Base-by-base conservation (phyloP, 2,888 invertebrate species). In the Apotomis turbidana region DNA sequence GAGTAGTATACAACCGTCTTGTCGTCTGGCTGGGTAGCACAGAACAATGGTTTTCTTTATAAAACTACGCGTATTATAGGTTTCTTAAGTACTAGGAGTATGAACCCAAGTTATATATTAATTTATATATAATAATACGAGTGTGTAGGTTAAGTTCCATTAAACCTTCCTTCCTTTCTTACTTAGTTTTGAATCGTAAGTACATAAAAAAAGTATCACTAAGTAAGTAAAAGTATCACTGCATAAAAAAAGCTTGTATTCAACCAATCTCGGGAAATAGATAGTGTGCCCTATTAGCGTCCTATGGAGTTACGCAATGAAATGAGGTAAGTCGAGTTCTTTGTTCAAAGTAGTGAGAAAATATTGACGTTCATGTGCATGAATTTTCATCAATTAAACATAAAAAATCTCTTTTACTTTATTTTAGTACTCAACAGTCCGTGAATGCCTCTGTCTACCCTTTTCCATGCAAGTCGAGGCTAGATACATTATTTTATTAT, bases 41-140 rank as follows among this genome's bases (percentile, higher is more conserved):
- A 46, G n/a, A 57, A 57, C 66, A 66, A 66, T 46, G 36, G 57
- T 55, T 55, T 44, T 27, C 64, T 44, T 54, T 55, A 15, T 66
- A 36, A 49, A 49, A 49, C 49, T 49, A 49, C 10, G 49, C 6
- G 5, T 10, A 5, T 10, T 36, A 52, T 13, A 13, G 52, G 52
- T 52, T 13, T 44, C 44, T 62, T 2, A 38, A 38, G 60, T 52
- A 13, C 51, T 38, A 63, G 38, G 15, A 0, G 27, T 27, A 27
- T 27, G 3, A 38, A 8, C 15, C 9, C 46, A 61, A 12, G 46
- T 61, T 49, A 61, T 60, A 13, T 15, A 8, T 27, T 41, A 5
- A 2, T 41, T 27, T 27, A 27, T 27, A 6, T 41, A 41, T 41
- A 0, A 4, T 5, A 41, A 41, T 41, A 41, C 5, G 41, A 41